Base-by-base conservation (phyloP, 2,888 invertebrate species). In the Pollenia griseotomentosa region DNA sequence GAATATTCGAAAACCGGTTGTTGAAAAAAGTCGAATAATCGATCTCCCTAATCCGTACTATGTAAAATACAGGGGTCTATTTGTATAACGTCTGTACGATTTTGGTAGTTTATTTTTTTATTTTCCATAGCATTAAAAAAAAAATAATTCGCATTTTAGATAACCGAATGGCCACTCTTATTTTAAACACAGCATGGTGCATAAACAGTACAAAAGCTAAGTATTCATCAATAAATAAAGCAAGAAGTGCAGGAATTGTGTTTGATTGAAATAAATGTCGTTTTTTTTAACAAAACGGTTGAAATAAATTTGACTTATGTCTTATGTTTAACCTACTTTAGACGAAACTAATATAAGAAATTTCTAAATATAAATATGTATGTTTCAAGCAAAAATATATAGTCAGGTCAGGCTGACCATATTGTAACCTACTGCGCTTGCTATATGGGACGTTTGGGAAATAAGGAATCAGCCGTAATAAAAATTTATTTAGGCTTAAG, bases 261-360 rank as follows among this genome's bases (percentile, higher is more conserved):
- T 74, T 48, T 66, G 61, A 71, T 48, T 75, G 68, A 66, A 51
- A 57, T 40, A 40, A 81, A 12, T 71, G 40, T 48, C 44, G 11
- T 46, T 23, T 68, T 68, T 78, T 51, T 33, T 33, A 33, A 61
- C 16, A 59, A 48, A 68, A 51, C 16, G 23, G 16, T 83, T 78
- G 57, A 57, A 73, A 53, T 42, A 79, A 68, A 74, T 74, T 78
- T 78, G 73, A 78, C 71, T 81, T 85, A 68, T 70, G 57, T 48
- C 23, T 75, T 44, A 12, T n/a, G 16, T 63, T 79, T 82, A 63
- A 74, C 59, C 66, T 8, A 2, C 16, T 68, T 44, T 9, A 1
- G 51, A 53, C 12, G 19, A 14, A 44, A 11, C 33, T 33, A 9
- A 70, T 40, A 40, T 51, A 6, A 14, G 10, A n/a, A 51, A n/a